Conservation (phyloP, 2,797 vertebrate species). For the Malacoraja senta region DNA sequence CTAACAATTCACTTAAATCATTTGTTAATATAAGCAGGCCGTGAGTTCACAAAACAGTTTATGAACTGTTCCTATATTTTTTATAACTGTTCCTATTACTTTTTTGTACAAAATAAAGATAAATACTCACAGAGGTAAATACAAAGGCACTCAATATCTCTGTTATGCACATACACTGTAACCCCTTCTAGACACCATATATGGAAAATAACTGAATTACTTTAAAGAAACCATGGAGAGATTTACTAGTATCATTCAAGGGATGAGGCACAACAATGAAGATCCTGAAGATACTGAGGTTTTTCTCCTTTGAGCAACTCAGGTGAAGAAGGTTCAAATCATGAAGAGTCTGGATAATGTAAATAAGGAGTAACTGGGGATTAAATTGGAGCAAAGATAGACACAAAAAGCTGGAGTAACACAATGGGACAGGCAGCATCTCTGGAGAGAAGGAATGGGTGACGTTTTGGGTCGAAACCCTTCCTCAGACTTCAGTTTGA, state of each 20-base stretch:
- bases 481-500: too few relatives aligned
- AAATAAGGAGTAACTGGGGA: too few relatives aligned
- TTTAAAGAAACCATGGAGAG: not conserved
- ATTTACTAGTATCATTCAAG: not conserved
- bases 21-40: not conserved
- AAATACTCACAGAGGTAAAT: not conserved
- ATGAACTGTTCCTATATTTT: not conserved
- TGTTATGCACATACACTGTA: not conserved
- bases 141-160: not conserved
- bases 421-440: too few relatives aligned
- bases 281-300: not conserved
- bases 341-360: not conserved
- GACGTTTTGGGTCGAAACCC: too few relatives aligned
- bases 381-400: too few relatives aligned
- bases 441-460: too few relatives aligned
- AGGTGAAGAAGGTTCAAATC: not conserved
- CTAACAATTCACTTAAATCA: not conserved
- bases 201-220: not conserved
- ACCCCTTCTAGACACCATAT: not conserved
- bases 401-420: too few relatives aligned
- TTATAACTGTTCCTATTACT: not conserved
- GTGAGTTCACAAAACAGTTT: too few relatives aligned
- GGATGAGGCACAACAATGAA: not conserved
- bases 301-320: not conserved
- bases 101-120: not conserved